phyloP scores from a whole-genome alignment of 2,797 vertebrate species.

The Bryconaethiops microstoma region DNA sequence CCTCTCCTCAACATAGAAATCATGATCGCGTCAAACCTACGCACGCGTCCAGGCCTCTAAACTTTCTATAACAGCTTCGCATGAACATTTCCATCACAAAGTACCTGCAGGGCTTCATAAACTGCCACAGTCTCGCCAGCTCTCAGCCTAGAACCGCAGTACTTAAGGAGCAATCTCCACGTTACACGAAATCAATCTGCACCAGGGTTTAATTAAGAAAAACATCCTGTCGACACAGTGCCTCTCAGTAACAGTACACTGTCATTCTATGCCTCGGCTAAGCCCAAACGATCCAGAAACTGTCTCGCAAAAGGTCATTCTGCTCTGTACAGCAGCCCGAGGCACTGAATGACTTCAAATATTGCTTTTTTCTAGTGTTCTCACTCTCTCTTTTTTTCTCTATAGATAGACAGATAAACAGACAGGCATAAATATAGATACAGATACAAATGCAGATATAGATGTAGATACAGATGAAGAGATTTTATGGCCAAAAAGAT shows the following conservation, averaged over 20 bases:
- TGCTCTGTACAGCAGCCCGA: background rate
- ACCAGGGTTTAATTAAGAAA: slow-evolving; percentile 29
- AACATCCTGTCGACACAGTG: slow-evolving; percentile 26
- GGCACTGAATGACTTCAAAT: background rate
- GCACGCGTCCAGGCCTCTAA: background rate
- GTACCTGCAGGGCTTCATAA: background rate
- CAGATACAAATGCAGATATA: no score
- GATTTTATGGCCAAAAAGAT: no score
- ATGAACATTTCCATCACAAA: background rate
- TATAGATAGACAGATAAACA: background rate
- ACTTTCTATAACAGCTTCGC: background rate
- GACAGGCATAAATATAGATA: no score
- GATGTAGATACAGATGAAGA: no score
- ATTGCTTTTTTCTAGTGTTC: background rate
- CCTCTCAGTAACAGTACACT: background rate
- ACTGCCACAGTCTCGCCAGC: background rate
- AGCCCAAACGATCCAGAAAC: background rate
- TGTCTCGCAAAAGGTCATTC: slow-evolving; percentile 25
- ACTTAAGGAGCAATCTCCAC: slow-evolving; percentile 1
- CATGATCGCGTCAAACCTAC: slow-evolving; percentile 8
- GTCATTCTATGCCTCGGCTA: background rate
- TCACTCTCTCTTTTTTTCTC: background rate
- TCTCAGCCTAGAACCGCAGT: slow-evolving; percentile 4
- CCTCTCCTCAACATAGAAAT: slow-evolving; percentile 28
- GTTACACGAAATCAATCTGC: slow-evolving; percentile 32